phyloP scores from a whole-genome alignment of 2,888 invertebrate genomes.

The Cerastis rubricosa region DNA sequence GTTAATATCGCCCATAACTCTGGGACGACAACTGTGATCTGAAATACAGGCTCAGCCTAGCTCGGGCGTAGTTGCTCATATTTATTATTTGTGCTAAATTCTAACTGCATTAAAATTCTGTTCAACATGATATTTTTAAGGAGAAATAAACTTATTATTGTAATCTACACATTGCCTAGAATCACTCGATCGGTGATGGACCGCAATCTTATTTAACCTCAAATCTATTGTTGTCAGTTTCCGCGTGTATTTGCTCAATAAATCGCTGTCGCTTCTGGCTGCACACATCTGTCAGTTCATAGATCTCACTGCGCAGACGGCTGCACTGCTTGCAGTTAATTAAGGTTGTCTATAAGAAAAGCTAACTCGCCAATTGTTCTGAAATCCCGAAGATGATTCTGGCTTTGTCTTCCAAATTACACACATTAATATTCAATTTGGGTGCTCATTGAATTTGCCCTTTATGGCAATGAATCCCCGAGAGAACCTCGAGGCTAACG shows the following conservation, averaged over 20 bases:
- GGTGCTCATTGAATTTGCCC: constrained; percentile 25
- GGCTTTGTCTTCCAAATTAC: constrained; percentile 17
- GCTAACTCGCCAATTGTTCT: constrained; percentile 3
- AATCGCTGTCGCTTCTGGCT: constrained; percentile 2
- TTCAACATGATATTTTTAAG: too few species aligned
- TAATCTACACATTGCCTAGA: neutral
- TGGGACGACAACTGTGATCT: too few species aligned
- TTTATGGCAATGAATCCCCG: constrained; percentile 22
- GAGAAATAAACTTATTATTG: too few species aligned
- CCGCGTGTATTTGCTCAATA: neutral
- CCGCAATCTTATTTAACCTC: neutral
- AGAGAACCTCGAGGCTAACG: constrained; percentile 22
- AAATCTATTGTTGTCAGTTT: neutral
- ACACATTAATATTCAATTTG: constrained; percentile 40
- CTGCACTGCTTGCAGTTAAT: constrained; percentile 3
- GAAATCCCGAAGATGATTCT: neutral
- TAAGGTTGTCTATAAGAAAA: constrained; percentile 7
- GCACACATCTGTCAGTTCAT: constrained; percentile 5
- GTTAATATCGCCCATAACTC: too few species aligned
- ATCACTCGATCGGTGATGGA: neutral
- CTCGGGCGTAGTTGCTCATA: too few species aligned
- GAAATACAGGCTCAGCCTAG: too few species aligned
- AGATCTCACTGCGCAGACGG: neutral
- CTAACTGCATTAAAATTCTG: too few species aligned
- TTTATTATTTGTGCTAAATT: too few species aligned